Conservation (phyloP, 2,113 vertebrate genomes). For the Sorex fumeus region DNA sequence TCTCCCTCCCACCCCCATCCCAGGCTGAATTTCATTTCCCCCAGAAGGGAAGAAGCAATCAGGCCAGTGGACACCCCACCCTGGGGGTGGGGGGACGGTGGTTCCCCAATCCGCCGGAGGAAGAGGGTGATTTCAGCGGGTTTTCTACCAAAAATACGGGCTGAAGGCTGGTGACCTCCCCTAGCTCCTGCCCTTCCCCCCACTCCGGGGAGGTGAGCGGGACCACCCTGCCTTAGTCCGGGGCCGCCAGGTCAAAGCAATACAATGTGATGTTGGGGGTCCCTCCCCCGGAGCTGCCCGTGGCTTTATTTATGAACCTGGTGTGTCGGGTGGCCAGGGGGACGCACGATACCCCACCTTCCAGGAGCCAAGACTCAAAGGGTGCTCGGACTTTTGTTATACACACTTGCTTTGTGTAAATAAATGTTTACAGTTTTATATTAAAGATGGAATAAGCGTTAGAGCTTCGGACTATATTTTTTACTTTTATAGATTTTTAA, state of each 20-base stretch:
- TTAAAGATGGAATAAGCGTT: slow-evolving; percentile 91
- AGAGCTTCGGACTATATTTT: slow-evolving; percentile 94
- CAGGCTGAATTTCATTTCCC: slow-evolving; percentile 52
- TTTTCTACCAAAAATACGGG: slow-evolving; percentile 84
- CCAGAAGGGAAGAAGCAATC: slow-evolving; percentile 45
- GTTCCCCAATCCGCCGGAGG: slow-evolving; percentile 76
- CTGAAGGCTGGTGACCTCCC: background rate
- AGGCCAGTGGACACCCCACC: slow-evolving; percentile 60
- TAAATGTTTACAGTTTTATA: slow-evolving; percentile 95
- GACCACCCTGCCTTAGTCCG: slow-evolving; percentile 69
- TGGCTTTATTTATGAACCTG: slow-evolving; percentile 91
- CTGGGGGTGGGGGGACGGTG: background rate
- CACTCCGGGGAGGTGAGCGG: no score
- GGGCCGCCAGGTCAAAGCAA: slow-evolving; percentile 89
- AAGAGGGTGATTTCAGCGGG: slow-evolving; percentile 80
- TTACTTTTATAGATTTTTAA: slow-evolving; percentile 94
- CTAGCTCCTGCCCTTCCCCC: no score
- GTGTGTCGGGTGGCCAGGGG: slow-evolving; percentile 80
- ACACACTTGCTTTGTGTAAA: slow-evolving; percentile 93
- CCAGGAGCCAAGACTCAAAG: slow-evolving; percentile 88
- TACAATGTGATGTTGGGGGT: slow-evolving; percentile 87
- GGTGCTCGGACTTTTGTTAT: slow-evolving; percentile 90
- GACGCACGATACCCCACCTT: slow-evolving; percentile 86
- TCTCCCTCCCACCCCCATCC: slow-evolving; percentile 30
- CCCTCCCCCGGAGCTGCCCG: slow-evolving; percentile 82